Evolutionary conservation across 2,113 vertebrate genomes (phyloP).

Genomic region (Vombatus ursinus): DNA sequence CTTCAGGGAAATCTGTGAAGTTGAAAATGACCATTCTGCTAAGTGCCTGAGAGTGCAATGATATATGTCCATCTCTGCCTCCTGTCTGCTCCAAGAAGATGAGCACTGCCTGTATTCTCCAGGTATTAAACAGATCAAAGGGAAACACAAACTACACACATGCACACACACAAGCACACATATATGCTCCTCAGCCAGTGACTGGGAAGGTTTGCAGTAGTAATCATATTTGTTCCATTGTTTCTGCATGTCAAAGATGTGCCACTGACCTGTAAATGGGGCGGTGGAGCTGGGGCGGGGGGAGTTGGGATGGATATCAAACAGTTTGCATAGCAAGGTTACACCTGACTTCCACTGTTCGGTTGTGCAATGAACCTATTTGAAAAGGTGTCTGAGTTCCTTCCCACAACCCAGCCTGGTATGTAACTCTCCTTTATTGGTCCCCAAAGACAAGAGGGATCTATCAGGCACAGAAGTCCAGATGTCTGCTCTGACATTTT

Average conservation of each 20-base stretch:
- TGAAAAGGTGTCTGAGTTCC: conserved; percentile 11
- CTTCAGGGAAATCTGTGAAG: conserved; percentile 68
- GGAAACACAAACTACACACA: neutral
- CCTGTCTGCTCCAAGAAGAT: conserved; percentile 38
- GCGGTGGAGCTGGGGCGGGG: no score
- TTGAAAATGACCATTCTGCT: conserved; percentile 72
- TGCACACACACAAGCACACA: conserved; percentile 5
- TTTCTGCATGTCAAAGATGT: neutral
- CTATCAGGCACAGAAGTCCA: conserved; percentile 30
- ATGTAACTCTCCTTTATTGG: conserved; percentile 15
- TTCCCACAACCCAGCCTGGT: neutral
- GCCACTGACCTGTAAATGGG: neutral
- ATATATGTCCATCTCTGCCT: conserved; percentile 43
- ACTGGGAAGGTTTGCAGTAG: conserved; percentile 42
- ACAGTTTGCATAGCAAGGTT: neutral
- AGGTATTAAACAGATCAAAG: conserved; percentile 9
- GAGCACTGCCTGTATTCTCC: conserved; percentile 2
- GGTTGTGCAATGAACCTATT: neutral
- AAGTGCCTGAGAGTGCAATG: conserved; percentile 59
- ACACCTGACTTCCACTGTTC: neutral
- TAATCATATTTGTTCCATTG: neutral
- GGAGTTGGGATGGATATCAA: no score
- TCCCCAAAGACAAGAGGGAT: neutral
- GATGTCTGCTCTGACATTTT: conserved; percentile 42
- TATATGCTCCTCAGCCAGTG: no score